A percentile compares a stretch with the other conserved stretches of the same genome.
Conservation (phyloP, 2,113 vertebrate genomes). For the Brienomyrus longianalis region DNA sequence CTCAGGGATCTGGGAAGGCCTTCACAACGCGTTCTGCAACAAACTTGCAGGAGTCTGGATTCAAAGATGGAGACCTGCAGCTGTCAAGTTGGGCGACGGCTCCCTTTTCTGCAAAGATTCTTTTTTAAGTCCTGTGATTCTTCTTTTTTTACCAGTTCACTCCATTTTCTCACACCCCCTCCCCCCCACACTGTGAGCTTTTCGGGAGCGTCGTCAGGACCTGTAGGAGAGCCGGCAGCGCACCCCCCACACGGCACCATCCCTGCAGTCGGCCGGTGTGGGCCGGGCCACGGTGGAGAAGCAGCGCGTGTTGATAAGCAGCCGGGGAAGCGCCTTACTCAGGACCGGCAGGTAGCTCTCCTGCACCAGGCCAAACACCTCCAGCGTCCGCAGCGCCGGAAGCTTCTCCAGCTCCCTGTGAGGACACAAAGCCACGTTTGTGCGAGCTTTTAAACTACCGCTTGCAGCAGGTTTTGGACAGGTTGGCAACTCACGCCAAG, state of each 20-base stretch:
- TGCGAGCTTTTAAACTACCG: no score
- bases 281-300: conserved; percentile 79
- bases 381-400: conserved; percentile 66
- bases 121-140: neutral
- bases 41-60: neutral
- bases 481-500: conserved; percentile 52
- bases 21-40: neutral
- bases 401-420: conserved; percentile 73
- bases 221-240: conserved; percentile 62
- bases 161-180: neutral
- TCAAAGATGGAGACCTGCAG: neutral
- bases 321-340: conserved; percentile 61
- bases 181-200: neutral
- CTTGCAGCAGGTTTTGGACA: neutral
- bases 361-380: conserved; percentile 79
- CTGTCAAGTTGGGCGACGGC: neutral
- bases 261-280: conserved; percentile 53
- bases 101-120: neutral
- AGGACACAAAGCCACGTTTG: conserved; percentile 24
- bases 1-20: neutral
- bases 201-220: conserved; percentile 18
- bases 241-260: conserved; percentile 72
- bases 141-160: neutral
- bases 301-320: conserved; percentile 72
- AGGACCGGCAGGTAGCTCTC: conserved; percentile 66